Conservation (phyloP, 1,140 invertebrate genomes). For the Drosophila parabipectinata region DNA sequence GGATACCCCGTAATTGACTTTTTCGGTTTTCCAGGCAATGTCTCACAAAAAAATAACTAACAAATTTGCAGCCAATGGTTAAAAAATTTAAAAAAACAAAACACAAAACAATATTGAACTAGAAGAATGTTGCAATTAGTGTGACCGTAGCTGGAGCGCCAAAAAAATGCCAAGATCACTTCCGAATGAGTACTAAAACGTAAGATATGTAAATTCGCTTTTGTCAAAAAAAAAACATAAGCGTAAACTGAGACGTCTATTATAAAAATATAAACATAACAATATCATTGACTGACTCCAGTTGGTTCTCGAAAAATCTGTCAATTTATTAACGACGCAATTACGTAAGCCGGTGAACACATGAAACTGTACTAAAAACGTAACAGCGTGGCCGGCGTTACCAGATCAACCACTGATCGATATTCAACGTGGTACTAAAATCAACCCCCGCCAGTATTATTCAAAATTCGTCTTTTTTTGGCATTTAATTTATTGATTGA, state of each 20-base stretch:
- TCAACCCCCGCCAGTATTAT: not conserved
- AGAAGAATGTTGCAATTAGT: slow-evolving; percentile 46
- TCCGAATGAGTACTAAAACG: not conserved
- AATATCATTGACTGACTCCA: too few relatives aligned
- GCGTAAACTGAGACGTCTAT: not conserved
- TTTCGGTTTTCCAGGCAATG: slow-evolving; percentile 7
- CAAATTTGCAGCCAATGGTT: slow-evolving; percentile 16
- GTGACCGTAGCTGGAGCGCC: slow-evolving; percentile 17
- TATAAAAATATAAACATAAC: too few relatives aligned
- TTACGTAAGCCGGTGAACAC: not conserved
- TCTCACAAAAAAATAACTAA: not conserved
- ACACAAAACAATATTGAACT: slow-evolving; percentile 62
- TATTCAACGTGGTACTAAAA: not conserved
- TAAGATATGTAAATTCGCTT: not conserved
- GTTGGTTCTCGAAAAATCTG: too few relatives aligned
- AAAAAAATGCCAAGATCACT: not conserved
- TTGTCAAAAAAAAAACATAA: not conserved
- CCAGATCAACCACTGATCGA: not conserved
- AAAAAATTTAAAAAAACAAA: slow-evolving; percentile 63
- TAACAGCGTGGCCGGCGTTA: not conserved
- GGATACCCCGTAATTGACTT: slow-evolving; percentile 5
- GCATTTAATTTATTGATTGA: slow-evolving; percentile 81
- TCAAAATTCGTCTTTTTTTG: slow-evolving; percentile 45
- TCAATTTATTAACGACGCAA: not conserved
- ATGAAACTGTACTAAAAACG: not conserved